These are phyloP conservation scores for Portevinia maculata DNA, from an alignment of 2,888 invertebrate species.

Conservation along the genomic window DNA sequence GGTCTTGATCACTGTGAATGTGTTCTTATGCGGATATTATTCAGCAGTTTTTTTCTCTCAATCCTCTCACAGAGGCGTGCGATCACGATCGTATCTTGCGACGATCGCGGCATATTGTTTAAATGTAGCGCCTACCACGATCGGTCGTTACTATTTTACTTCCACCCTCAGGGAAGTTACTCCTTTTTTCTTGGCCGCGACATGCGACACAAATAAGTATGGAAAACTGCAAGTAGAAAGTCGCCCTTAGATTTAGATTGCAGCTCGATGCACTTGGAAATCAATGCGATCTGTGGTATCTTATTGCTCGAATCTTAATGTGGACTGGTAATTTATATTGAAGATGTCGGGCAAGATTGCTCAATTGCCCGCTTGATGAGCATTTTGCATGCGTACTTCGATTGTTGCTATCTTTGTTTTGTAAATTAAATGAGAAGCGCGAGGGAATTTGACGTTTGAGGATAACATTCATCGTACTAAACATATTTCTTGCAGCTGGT, in stretches of 20 bases:
- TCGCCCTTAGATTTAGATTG: conserved; percentile 68
- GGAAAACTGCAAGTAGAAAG: conserved; percentile 55
- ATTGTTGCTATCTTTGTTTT: conserved; percentile 3
- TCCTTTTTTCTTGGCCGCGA: conserved; percentile 36
- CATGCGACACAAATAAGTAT: conserved; percentile 70
- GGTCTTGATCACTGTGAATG: conserved; percentile 33
- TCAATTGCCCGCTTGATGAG: conserved; percentile 63
- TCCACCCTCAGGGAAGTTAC: conserved; percentile 62
- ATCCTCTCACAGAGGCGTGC: conserved; percentile 66
- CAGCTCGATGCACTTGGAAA: conserved; percentile 43
- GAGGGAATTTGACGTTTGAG: no score
- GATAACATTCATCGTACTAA: no score
- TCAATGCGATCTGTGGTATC: conserved; percentile 61
- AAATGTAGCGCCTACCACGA: conserved; percentile 72
- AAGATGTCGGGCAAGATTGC: conserved; percentile 67
- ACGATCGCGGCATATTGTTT: conserved; percentile 72
- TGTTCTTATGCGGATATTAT: conserved; percentile 42
- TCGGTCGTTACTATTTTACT: conserved; percentile 65
- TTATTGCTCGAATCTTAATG: conserved; percentile 76
- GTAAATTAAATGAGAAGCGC: not conserved
- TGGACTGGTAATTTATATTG: conserved; percentile 77
- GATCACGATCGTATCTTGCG: conserved; percentile 68
- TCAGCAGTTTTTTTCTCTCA: conserved; percentile 62
- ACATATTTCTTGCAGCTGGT: no score
- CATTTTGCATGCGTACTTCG: conserved; percentile 59